Evolutionary conservation across 2,113 vertebrate species (phyloP).

Genomic region (Mesocricetus auratus): DNA sequence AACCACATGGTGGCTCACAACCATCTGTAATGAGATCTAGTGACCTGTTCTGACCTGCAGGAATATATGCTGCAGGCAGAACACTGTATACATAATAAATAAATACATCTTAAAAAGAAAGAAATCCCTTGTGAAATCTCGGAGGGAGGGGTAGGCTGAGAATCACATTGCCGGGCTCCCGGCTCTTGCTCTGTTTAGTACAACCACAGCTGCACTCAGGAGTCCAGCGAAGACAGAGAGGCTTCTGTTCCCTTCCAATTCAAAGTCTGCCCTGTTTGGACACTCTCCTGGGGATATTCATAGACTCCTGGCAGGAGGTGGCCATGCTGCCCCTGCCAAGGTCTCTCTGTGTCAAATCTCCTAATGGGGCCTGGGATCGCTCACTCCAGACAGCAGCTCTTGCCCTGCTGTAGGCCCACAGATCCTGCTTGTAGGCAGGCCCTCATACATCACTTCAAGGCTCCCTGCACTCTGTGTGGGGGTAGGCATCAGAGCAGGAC

Average conservation of each 20-base stretch:
- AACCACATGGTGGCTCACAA: no score
- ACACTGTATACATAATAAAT: no score
- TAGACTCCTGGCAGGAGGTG: not conserved
- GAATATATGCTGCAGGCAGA: no score
- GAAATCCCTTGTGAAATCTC: not conserved
- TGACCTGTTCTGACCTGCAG: no score
- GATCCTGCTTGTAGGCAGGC: not conserved
- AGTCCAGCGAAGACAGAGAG: slow-evolving; percentile 54
- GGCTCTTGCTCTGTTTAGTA: not conserved
- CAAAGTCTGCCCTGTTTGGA: slow-evolving; percentile 29
- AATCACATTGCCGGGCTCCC: not conserved
- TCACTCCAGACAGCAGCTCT: not conserved
- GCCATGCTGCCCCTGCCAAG: not conserved
- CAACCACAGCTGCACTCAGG: not conserved
- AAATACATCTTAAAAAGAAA: no score
- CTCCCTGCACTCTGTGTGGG: not conserved
- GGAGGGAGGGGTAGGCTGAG: not conserved
- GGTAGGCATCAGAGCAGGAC: not conserved
- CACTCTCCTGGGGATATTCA: not conserved
- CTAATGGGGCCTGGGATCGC: not conserved
- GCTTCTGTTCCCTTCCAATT: slow-evolving; percentile 51
- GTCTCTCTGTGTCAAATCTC: not conserved
- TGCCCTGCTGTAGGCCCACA: not conserved
- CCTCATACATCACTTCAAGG: not conserved
- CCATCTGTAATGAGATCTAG: no score